A percentile compares a stretch with the other conserved stretches of the same genome.
phyloP scores from a whole-genome alignment of 2,113 vertebrate species.

The Acanthisitta chloris region DNA sequence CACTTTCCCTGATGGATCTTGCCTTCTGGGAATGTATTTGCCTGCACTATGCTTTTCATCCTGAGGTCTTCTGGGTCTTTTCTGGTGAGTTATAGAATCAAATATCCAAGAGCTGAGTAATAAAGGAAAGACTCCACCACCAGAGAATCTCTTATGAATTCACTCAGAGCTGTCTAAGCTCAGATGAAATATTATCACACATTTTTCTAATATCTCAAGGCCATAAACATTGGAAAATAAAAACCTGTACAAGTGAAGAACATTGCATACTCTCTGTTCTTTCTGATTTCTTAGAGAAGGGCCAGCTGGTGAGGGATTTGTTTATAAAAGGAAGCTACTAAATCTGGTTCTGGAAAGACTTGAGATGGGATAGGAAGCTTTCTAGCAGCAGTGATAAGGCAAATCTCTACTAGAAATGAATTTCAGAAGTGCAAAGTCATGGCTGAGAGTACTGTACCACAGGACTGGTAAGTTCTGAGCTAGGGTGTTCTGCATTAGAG shows the following conservation, averaged over 20 bases:
- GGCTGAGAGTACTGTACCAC: background rate
- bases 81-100: background rate
- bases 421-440: background rate
- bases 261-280: background rate
- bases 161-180: background rate
- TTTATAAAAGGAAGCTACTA: background rate
- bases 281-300: background rate
- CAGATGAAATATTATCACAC: background rate
- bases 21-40: background rate
- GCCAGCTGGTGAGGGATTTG: background rate
- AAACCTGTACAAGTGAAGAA: background rate
- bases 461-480: background rate
- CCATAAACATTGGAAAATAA: background rate
- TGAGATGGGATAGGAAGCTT: background rate
- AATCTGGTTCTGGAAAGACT: background rate
- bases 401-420: background rate
- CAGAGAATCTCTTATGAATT: background rate
- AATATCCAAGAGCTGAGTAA: background rate
- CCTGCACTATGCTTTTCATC: background rate
- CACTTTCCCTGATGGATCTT: background rate
- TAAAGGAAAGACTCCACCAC: background rate
- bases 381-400: background rate
- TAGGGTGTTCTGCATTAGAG: background rate
- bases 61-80: background rate
- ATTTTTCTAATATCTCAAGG: background rate